Conservation (phyloP, 1,140 invertebrate species). For the Papilio aristodemus region DNA sequence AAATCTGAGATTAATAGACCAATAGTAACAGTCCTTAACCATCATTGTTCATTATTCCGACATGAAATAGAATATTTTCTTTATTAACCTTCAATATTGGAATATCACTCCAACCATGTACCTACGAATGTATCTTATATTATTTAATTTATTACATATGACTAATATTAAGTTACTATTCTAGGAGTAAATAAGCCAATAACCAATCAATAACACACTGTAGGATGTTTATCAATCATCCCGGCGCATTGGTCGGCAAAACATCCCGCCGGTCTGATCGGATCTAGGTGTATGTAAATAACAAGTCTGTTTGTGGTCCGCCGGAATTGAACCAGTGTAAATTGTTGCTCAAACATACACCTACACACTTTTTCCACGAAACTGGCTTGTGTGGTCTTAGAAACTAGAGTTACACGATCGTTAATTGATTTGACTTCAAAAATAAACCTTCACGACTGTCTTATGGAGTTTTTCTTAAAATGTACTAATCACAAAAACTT, state of each 20-base stretch:
- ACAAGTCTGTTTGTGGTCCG: neutral
- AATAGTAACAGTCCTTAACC: no score
- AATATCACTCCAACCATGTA: no score
- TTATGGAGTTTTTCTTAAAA: neutral
- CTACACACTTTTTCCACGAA: neutral
- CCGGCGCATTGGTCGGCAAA: conserved; percentile 2
- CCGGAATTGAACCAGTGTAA: neutral
- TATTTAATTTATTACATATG: no score
- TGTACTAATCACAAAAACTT: no score
- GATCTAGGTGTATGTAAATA: neutral
- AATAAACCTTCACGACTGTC: neutral
- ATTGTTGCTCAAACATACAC: neutral
- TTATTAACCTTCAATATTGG: no score
- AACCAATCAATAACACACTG: no score
- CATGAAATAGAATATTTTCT: no score
- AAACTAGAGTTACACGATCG: neutral
- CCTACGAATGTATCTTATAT: no score
- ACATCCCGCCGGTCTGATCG: conserved; percentile 2
- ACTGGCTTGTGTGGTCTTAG: neutral
- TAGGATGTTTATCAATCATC: neutral
- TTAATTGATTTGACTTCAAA: neutral
- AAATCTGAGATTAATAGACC: no score
- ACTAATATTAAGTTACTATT: no score
- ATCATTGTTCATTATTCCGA: no score
- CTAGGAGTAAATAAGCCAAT: no score